A percentile compares a stretch with the other conserved stretches of the same genome.
These are phyloP conservation scores for Anastatus disparis DNA, from an alignment of 1,140 invertebrate species.

Conservation along the genomic window DNA sequence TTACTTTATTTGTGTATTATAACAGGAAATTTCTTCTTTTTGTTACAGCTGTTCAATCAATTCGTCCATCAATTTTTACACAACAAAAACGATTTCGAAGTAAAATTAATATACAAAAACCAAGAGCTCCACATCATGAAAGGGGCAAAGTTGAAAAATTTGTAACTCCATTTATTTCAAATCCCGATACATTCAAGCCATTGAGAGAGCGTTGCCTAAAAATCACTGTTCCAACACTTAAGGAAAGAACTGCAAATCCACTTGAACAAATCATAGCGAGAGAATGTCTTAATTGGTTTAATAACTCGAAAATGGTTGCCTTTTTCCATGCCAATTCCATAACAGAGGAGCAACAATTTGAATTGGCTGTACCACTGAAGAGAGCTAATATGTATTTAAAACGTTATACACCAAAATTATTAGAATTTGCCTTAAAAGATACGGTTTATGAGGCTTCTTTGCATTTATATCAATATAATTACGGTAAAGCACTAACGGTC, in stretches of 20 bases:
- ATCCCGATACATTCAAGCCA: constrained; percentile 53
- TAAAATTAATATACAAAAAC: constrained; percentile 81
- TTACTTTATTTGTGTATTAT: too few species aligned
- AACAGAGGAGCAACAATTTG: constrained; percentile 69
- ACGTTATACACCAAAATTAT: constrained; percentile 70
- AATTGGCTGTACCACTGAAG: constrained; percentile 70
- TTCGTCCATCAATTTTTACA: constrained; percentile 54
- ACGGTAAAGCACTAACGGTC: constrained; percentile 67
- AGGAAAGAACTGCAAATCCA: constrained; percentile 68
- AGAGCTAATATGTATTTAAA: constrained; percentile 76
- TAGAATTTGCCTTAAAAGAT: constrained; percentile 70
- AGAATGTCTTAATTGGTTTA: constrained; percentile 76
- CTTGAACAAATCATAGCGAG: constrained; percentile 76
- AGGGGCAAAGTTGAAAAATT: constrained; percentile 72
- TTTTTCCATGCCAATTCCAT: constrained; percentile 79
- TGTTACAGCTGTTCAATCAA: constrained; percentile 50
- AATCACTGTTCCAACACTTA: constrained; percentile 20
- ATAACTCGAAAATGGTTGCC: constrained; percentile 75
- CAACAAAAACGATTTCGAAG: constrained; percentile 74
- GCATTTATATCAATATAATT: constrained; percentile 67
- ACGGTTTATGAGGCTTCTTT: constrained; percentile 72
- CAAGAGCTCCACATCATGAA: constrained; percentile 74
- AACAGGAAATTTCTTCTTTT: constrained; percentile 26
- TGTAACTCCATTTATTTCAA: constrained; percentile 70
- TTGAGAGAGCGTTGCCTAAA: constrained; percentile 55